Conservation (phyloP, 2,888 invertebrate species). For the Liodrosophila aerea region DNA sequence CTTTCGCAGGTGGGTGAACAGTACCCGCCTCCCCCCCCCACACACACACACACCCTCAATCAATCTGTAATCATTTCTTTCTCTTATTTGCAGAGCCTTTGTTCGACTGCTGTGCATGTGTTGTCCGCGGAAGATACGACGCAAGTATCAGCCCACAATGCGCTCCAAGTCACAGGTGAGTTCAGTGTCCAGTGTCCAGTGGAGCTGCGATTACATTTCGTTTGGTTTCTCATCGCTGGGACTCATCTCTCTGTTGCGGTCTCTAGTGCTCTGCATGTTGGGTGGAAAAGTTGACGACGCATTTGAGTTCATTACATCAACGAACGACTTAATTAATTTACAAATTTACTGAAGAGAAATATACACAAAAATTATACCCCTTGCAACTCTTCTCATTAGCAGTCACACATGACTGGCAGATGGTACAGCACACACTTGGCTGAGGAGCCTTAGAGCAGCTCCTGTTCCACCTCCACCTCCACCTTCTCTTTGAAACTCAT, state of each 20-base stretch:
- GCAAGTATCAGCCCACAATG: conserved; percentile 92
- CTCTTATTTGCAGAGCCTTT: conserved; percentile 91
- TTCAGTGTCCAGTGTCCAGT: conserved; percentile 33
- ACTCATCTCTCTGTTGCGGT: conserved; percentile 4
- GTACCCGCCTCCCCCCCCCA: too few species aligned
- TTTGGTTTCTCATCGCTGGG: conserved; percentile 9
- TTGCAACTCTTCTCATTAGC: conserved; percentile 26
- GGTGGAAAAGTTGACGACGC: conserved; percentile 19
- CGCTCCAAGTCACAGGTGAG: conserved; percentile 93
- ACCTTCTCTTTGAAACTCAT: conserved; percentile 43
- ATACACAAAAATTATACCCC: conserved; percentile 1
- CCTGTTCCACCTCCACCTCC: conserved; percentile 13
- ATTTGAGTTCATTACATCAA: conserved; percentile 43
- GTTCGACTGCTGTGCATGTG: conserved; percentile 94
- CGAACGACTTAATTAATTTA: conserved; percentile 71
- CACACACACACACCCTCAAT: too few species aligned
- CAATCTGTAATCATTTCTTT: not conserved
- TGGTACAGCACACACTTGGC: conserved; percentile 13
- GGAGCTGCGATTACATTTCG: conserved; percentile 14
- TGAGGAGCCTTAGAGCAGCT: conserved; percentile 12
- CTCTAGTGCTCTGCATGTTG: conserved; percentile 7
- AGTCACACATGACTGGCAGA: conserved; percentile 40
- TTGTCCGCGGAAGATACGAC: conserved; percentile 91
- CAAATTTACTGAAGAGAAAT: conserved; percentile 71
- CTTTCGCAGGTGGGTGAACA: conserved; percentile 89